Evolutionary conservation across 2,888 invertebrate species (phyloP).

Genomic region (Cryptocephalus primarius): DNA sequence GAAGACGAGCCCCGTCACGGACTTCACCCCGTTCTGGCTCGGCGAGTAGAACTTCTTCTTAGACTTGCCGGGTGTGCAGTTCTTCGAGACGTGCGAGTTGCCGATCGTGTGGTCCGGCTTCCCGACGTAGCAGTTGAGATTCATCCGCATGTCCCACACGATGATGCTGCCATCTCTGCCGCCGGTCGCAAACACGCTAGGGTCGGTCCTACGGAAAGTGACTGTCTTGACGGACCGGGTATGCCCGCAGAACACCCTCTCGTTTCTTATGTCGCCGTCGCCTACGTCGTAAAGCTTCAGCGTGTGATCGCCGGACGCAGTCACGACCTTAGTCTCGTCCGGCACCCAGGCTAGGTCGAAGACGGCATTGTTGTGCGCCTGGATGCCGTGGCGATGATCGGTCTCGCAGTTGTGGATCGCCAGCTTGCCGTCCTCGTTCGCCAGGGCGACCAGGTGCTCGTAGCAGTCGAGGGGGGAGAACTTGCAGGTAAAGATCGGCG

Average conservation of each 20-base stretch:
- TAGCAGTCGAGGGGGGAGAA: slow-evolving; percentile 47
- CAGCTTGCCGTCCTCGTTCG: slow-evolving; percentile 76
- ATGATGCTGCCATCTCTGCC: slow-evolving; percentile 75
- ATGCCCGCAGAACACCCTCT: slow-evolving; percentile 63
- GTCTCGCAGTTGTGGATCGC: slow-evolving; percentile 43
- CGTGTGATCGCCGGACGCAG: slow-evolving; percentile 78
- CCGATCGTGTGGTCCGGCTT: slow-evolving; percentile 62
- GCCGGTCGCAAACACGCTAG: slow-evolving; percentile 75
- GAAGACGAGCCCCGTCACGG: slow-evolving; percentile 75
- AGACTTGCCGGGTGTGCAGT: slow-evolving; percentile 34
- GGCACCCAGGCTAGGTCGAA: slow-evolving; percentile 85
- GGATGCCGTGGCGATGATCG: slow-evolving; percentile 40
- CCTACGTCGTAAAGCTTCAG: slow-evolving; percentile 68
- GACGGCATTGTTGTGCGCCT: slow-evolving; percentile 73
- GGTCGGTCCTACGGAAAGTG: slow-evolving; percentile 57
- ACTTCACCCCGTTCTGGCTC: slow-evolving; percentile 46
- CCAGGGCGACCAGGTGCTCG: slow-evolving; percentile 65
- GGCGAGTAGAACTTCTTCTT: slow-evolving; percentile 16
- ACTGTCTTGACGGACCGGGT: slow-evolving; percentile 74
- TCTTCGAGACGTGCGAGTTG: slow-evolving; percentile 47
- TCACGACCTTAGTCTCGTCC: slow-evolving; percentile 63
- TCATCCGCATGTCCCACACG: slow-evolving; percentile 68
- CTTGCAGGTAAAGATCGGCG: slow-evolving; percentile 71
- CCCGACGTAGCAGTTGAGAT: slow-evolving; percentile 33
- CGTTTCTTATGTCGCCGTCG: slow-evolving; percentile 33